Evolutionary conservation across 2,888 invertebrate genomes (phyloP).

Genomic region (Platycnemis pennipes): DNA sequence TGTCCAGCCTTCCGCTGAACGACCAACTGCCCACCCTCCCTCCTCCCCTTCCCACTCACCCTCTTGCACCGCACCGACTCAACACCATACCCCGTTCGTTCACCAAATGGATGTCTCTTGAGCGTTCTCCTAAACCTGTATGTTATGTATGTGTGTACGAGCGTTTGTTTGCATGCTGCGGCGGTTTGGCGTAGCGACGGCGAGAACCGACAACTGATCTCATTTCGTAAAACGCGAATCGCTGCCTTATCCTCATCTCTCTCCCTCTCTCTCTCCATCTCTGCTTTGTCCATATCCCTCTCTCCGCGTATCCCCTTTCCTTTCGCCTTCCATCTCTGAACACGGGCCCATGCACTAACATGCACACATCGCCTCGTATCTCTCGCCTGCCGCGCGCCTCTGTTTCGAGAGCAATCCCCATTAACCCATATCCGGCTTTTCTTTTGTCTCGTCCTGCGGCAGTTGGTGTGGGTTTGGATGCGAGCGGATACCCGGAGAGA

Average conservation of each 20-base stretch:
- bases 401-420: constrained; percentile 5
- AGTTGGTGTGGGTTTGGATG: constrained; percentile 36
- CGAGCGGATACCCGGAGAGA: neutral
- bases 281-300: neutral
- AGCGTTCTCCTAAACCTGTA: neutral
- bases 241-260: neutral
- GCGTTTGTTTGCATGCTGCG: constrained; percentile 30
- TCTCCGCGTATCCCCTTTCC: neutral
- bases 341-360: neutral
- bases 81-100: neutral
- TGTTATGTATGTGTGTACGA: neutral
- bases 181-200: neutral
- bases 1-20: neutral
- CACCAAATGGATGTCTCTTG: constrained; percentile 11
- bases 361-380: neutral
- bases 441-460: constrained; percentile 41
- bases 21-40: neutral
- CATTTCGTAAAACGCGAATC: constrained; percentile 41
- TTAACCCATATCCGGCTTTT: constrained; percentile 64
- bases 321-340: neutral
- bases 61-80: neutral
- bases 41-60: neutral
- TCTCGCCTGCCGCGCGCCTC: neutral
- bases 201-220: neutral
- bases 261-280: neutral